Evolutionary conservation across 2,888 invertebrate species (phyloP).

Genomic region (Tenthredo livida): DNA sequence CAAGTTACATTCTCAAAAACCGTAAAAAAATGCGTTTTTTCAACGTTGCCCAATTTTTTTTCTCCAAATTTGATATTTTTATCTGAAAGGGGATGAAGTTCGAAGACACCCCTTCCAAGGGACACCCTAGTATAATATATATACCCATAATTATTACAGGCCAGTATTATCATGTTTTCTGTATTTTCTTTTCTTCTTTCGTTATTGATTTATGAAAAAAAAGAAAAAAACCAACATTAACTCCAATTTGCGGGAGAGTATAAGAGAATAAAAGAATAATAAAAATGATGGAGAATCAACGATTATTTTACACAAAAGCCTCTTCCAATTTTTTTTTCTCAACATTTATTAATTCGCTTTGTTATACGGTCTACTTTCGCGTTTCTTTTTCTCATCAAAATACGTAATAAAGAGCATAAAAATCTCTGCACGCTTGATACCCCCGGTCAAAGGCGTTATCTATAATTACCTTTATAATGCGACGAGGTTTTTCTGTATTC

Average conservation of each 20-base stretch:
- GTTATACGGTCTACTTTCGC: too few species aligned
- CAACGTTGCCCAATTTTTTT: too few species aligned
- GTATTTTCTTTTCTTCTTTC: background rate
- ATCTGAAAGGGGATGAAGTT: too few species aligned
- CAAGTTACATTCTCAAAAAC: too few species aligned
- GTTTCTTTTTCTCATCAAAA: slow-evolving; percentile 2
- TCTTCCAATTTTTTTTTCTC: background rate
- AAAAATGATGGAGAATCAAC: background rate
- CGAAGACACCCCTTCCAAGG: too few species aligned
- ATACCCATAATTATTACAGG: too few species aligned
- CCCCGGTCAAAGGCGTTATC: background rate
- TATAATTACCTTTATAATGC: slow-evolving; percentile 38
- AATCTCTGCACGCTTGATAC: background rate
- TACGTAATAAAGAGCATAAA: background rate
- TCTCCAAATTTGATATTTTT: too few species aligned
- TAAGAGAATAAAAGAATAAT: background rate
- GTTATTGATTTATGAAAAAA: background rate
- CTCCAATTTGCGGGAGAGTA: background rate
- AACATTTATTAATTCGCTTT: background rate
- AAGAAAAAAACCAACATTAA: background rate
- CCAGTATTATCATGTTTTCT: too few species aligned
- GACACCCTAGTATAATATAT: too few species aligned
- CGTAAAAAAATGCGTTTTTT: too few species aligned
- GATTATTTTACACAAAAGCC: background rate
- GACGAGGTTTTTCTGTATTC: background rate